Percentiles rank a stretch among this genome's conserved stretches.
Conservation (phyloP, 1,140 invertebrate genomes). For the Hylyphantes graminicola region DNA sequence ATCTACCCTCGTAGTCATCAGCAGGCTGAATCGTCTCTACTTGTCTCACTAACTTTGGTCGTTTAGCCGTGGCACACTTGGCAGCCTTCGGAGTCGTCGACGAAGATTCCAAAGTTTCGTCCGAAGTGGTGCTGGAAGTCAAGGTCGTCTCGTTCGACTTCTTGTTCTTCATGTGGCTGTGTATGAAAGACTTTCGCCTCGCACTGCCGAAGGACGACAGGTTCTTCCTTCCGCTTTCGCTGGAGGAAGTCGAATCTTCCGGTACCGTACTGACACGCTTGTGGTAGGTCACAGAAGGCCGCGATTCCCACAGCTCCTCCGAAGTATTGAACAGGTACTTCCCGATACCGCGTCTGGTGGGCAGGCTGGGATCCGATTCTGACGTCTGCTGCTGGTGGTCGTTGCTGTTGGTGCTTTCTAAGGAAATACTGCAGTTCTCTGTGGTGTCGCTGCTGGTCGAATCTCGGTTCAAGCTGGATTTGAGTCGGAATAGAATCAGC, state of each 20-base stretch:
- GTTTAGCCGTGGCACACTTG: not conserved
- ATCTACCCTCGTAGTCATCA: slow-evolving; percentile 16
- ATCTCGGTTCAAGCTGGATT: slow-evolving; percentile 41
- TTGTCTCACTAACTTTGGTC: slow-evolving; percentile 47
- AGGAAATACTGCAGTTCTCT: slow-evolving; percentile 50
- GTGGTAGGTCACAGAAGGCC: slow-evolving; percentile 15
- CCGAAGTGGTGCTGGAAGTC: slow-evolving; percentile 44
- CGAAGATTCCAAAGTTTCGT: slow-evolving; percentile 19
- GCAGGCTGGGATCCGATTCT: slow-evolving; percentile 17
- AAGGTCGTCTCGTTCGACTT: slow-evolving; percentile 58
- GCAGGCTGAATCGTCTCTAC: slow-evolving; percentile 23
- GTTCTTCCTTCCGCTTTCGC: slow-evolving; percentile 8
- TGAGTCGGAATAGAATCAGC: slow-evolving; percentile 34
- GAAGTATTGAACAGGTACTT: slow-evolving; percentile 52
- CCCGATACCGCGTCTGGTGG: slow-evolving; percentile 33
- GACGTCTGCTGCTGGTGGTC: not conserved
- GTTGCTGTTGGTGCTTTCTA: slow-evolving; percentile 56
- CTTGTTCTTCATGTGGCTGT: slow-evolving; percentile 49
- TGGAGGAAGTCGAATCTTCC: slow-evolving; percentile 2
- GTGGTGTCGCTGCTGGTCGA: slow-evolving; percentile 57
- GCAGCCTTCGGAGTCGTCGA: not conserved
- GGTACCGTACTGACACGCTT: not conserved
- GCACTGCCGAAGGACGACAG: slow-evolving; percentile 46
- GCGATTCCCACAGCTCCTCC: slow-evolving; percentile 48
- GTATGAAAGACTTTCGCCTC: slow-evolving; percentile 52